Evolutionary conservation across 1,140 invertebrate species (phyloP), one percentile per base, ranked within the genome.

Genomic region (Muscidifurax raptorellus): DNA sequence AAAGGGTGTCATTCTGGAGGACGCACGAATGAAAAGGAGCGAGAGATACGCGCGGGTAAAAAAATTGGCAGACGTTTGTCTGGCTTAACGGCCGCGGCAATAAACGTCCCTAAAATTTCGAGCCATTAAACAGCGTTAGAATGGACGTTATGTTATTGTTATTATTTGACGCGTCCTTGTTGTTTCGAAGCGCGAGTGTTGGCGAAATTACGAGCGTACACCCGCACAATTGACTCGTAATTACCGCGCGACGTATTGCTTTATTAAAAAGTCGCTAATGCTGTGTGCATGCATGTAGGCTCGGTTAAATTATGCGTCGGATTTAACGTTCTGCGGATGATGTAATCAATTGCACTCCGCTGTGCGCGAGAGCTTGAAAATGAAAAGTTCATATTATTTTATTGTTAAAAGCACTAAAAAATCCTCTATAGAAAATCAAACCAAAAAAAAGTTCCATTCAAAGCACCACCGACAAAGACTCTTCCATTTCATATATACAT

Each of bases 91-190:
- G 78, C 36, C 32, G 78, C 36, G 59, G 40, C 67, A 81, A 81
- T 81, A 71, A 81, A 71, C 27, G 67, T 25, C 79, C 79, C 67
- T n/a, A 81, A 81, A 81, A 81, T 81, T 81, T 81, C 79, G 27
- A n/a, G 5, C 79, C 79, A 81, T 81, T 81, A 72, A 71, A 25
- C 79, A 71, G 25, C 27, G 6, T 13, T 15, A 52, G 52, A 81
- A 81, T 52, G 67, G 67, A 72, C 47, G 71, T 72, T 80, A 80
- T 80, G 44, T 47, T 69, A 69, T 74, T 40, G n/a, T 59, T n/a
- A 18, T 18, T n/a, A 18, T 59, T 59, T 59, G 52, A 59, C 18
- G 52, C 52, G 22, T 59, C 6, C 15, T 59, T 59, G 52, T 59
- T 59, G 52, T 59, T 22, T 5, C 18, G 18, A 6, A 47, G 1